phyloP scores from a whole-genome alignment of 1,140 invertebrate genomes.

The Aphaenogaster floridana region DNA sequence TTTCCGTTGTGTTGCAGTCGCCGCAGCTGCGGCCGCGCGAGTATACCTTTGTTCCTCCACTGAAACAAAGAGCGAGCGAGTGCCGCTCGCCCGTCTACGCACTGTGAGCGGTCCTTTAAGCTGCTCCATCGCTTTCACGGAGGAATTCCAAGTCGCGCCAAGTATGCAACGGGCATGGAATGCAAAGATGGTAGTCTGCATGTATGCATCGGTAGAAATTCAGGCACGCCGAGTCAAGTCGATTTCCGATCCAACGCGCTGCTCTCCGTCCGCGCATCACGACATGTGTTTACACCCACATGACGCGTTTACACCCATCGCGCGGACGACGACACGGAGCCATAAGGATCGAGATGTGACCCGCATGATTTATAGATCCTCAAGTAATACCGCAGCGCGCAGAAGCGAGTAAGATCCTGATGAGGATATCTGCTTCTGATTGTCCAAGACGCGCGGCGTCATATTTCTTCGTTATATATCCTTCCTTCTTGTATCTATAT shows the following conservation, averaged over 20 bases:
- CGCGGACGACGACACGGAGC: conserved; percentile 10
- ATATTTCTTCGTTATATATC: conserved; percentile 8
- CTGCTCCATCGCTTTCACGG: conserved; percentile 60
- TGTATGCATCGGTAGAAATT: conserved; percentile 71
- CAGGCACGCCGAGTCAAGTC: conserved; percentile 35
- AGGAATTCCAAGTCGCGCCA: conserved; percentile 69
- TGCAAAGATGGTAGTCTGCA: conserved; percentile 68
- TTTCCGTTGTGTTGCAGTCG: conserved; percentile 54
- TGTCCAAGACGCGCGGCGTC: neutral
- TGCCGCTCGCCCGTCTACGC: neutral
- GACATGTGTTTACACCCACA: conserved; percentile 74
- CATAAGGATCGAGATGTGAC: conserved; percentile 32
- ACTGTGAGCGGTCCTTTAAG: conserved; percentile 65
- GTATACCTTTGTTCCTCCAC: conserved; percentile 14
- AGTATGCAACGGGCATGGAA: conserved; percentile 75
- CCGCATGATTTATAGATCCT: conserved; percentile 63
- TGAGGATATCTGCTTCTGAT: neutral
- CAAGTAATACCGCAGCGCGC: neutral
- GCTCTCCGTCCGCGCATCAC: conserved; percentile 37
- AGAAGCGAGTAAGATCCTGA: neutral
- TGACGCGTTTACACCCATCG: conserved; percentile 58
- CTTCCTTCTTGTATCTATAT: neutral
- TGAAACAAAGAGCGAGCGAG: conserved; percentile 49
- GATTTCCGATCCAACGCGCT: conserved; percentile 63
- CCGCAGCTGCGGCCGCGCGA: neutral